Evolutionary conservation across 2,797 vertebrate species (phyloP).

Genomic region (Spinus olivaceus): DNA sequence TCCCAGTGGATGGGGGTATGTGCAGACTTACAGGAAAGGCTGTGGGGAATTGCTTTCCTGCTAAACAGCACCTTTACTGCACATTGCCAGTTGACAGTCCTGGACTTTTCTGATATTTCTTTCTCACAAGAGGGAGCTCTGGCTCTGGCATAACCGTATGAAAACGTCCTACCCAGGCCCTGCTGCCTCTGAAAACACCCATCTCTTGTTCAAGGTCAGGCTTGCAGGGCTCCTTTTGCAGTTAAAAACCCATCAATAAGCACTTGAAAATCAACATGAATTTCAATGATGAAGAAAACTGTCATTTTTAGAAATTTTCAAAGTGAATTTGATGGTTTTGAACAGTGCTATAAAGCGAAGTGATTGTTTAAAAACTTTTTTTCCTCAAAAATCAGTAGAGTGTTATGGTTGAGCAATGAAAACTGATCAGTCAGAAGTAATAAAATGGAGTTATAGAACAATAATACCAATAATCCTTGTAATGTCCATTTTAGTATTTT

Average conservation of each 20-base stretch:
- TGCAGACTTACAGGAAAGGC: background rate
- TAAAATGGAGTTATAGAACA: background rate
- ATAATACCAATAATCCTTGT: background rate
- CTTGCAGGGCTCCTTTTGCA: background rate
- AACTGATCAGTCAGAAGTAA: background rate
- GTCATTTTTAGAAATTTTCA: background rate
- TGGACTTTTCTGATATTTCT: background rate
- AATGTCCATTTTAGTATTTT: background rate
- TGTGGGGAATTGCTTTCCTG: background rate
- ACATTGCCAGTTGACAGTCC: background rate
- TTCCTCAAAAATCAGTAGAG: background rate
- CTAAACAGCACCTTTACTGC: background rate
- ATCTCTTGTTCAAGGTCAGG: background rate
- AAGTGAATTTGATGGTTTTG: background rate
- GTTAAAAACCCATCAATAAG: background rate
- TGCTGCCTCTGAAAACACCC: background rate
- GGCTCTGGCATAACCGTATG: background rate
- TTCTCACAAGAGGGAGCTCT: constrained; percentile 63
- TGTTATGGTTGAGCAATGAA: background rate
- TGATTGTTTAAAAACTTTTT: background rate
- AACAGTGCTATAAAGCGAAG: background rate
- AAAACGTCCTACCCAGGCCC: background rate
- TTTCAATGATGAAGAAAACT: background rate
- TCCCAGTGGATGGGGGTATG: background rate
- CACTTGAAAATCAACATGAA: background rate